Evolutionary conservation across 2,888 invertebrate species (phyloP).

Genomic region (Plusia festucae): DNA sequence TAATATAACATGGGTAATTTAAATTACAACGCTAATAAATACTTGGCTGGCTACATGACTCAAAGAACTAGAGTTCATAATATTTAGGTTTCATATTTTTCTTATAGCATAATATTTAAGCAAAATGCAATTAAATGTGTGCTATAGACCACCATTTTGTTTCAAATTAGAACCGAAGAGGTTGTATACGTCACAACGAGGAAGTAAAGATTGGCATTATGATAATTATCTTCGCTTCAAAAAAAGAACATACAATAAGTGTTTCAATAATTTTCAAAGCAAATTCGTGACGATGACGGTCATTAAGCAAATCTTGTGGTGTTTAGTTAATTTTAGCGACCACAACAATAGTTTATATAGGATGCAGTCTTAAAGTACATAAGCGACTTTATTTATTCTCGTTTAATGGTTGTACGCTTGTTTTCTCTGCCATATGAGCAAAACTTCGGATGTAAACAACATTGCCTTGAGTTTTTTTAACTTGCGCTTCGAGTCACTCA

Average conservation of each 20-base stretch:
- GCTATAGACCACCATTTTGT: not conserved
- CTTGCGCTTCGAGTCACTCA: conserved; percentile 22
- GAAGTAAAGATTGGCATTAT: conserved; percentile 14
- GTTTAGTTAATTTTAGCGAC: conserved; percentile 21
- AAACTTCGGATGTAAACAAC: conserved; percentile 31
- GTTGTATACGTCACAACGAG: conserved; percentile 10
- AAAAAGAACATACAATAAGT: conserved; percentile 32
- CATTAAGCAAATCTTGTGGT: conserved; percentile 14
- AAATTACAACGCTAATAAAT: not conserved
- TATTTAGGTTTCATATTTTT: not conserved
- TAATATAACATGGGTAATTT: not conserved
- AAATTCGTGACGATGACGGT: conserved; percentile 30
- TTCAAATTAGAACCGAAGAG: not conserved
- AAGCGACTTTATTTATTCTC: conserved; percentile 4
- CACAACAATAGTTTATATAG: not conserved
- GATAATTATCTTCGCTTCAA: conserved; percentile 26
- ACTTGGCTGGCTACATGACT: not conserved
- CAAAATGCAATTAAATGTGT: not conserved
- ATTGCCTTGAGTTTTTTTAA: conserved; percentile 27
- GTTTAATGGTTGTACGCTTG: conserved; percentile 22
- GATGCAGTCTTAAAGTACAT: not conserved
- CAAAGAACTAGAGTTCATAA: not conserved
- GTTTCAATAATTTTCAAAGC: conserved; percentile 13
- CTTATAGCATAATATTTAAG: not conserved
- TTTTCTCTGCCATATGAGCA: conserved; percentile 33